These are phyloP conservation scores for Lutjanus argentimaculatus DNA, from an alignment of 2,797 vertebrate species.

Conservation along the genomic window DNA sequence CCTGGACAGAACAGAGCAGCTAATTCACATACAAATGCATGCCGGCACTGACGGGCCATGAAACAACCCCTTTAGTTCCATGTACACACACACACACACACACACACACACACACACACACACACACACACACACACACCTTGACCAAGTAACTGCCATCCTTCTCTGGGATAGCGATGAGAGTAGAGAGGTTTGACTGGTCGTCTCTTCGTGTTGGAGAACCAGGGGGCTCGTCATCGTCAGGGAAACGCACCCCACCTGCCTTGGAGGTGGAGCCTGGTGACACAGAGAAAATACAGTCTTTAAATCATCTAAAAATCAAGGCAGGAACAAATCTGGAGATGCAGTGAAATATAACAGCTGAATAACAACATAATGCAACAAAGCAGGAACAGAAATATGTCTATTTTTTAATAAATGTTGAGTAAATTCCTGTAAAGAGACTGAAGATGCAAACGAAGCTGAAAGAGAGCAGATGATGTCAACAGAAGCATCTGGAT, in stretches of 20 bases:
- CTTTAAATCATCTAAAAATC: background rate
- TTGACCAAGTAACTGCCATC: slow-evolving; percentile 83
- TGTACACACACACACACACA: slow-evolving; percentile 45
- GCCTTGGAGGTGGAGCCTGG: slow-evolving; percentile 82
- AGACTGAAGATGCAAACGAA: background rate
- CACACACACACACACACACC: slow-evolving; percentile 57
- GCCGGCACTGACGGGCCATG: background rate
- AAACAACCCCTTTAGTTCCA: background rate
- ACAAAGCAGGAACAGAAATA: background rate
- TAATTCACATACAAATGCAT: background rate
- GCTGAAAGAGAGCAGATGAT: background rate
- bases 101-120: too few relatives aligned
- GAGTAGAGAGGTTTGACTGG: slow-evolving; percentile 67
- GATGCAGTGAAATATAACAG: background rate
- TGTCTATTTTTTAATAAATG: background rate
- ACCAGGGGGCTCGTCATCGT: slow-evolving; percentile 68
- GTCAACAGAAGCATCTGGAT: background rate
- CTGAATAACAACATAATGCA: too few relatives aligned
- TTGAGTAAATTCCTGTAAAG: background rate
- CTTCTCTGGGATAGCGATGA: slow-evolving; percentile 75
- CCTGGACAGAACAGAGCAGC: slow-evolving; percentile 73
- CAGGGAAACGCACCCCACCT: slow-evolving; percentile 79
- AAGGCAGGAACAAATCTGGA: too few relatives aligned
- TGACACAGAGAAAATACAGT: background rate
- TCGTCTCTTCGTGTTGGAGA: slow-evolving; percentile 74